Base-by-base conservation (phyloP, 2,797 vertebrate genomes). In the Trematomus bernacchii region DNA sequence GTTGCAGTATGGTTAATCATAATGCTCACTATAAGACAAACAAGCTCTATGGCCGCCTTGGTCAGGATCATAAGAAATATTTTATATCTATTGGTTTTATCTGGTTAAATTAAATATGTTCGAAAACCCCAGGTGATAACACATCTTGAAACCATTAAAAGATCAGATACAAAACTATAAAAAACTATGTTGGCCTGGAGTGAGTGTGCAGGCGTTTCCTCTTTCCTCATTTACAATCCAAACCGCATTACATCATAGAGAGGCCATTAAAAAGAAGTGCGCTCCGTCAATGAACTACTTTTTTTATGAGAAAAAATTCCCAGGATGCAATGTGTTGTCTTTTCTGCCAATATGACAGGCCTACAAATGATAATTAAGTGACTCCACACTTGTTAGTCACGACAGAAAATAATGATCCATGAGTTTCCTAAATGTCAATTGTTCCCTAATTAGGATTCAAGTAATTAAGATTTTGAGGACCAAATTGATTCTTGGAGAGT, bases 391-490 rank as follows among this genome's bases (percentile, higher is more conserved):
- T 42, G 18, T 37, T 8, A 44, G 11, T 51, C n/a, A 50, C 50
- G 12, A 43, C 44, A 0, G 18, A 47, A 43, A 19, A 40, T 48
- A 42, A 47, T 19, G 40, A 52, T 59, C 15, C 11, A 42, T 11
- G 5, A 8, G 14, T 42, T 43, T 58, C 21, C 62, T 46, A 9
- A 70, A 63, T 50, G 51, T 68, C 58, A 57, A 3, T 47, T 47
- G 6, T 53, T 18, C 52, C 18, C 48, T 57, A 21, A 44, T 61
- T 48, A 75, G n/a, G 37, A 14, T 46, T 59, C 0, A 0, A 23
- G 43, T 2, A 0, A 46, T 46, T 11, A 37, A 1, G 51, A 46
- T 55, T 19, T 55, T 19, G 10, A 46, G 12, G 8, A 11, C 0
- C 8, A 19, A 46, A 55, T 14, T 11, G 13, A 57, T 7, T 43